phyloP scores from a whole-genome alignment of 2,888 invertebrate species.

The Cristatella mucedo region DNA sequence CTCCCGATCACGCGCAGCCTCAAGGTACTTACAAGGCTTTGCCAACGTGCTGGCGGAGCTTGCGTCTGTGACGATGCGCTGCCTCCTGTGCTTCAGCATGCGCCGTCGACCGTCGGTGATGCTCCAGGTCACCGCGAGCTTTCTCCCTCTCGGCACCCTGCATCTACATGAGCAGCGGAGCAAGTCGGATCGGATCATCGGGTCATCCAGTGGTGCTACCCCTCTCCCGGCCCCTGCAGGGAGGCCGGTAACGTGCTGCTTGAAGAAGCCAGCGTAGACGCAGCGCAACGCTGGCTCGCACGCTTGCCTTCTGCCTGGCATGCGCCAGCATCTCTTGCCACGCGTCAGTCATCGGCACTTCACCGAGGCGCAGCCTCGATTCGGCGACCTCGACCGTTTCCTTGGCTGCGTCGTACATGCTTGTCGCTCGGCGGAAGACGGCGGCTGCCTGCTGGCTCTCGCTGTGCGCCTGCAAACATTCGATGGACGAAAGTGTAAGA shows the following conservation, averaged over 20 bases:
- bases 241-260: too few relatives aligned
- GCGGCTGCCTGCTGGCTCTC: constrained; percentile 80
- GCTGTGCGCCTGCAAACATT: constrained; percentile 52
- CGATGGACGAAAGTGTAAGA: too few relatives aligned
- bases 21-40: too few relatives aligned
- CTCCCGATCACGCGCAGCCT: too few relatives aligned
- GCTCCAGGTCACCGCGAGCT: constrained; percentile 70
- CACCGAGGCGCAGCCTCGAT: constrained; percentile 55
- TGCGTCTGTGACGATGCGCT: constrained; percentile 58
- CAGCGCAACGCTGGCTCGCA: too few relatives aligned
- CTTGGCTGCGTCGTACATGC: constrained; percentile 77
- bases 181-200: constrained; percentile 1
- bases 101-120: constrained; percentile 60
- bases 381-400: constrained; percentile 82
- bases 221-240: too few relatives aligned
- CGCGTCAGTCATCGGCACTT: constrained; percentile 76
- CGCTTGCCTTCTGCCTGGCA: too few relatives aligned
- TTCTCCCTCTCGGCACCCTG: constrained; percentile 83
- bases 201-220: constrained; percentile 7
- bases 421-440: constrained; percentile 73
- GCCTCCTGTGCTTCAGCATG: constrained; percentile 66
- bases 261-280: too few relatives aligned
- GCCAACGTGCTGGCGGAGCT: too few relatives aligned
- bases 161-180: constrained; percentile 36
- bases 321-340: constrained; percentile 96